Evolutionary conservation across 2,888 invertebrate species (phyloP).

Genomic region (Pseudanteris insignis): DNA sequence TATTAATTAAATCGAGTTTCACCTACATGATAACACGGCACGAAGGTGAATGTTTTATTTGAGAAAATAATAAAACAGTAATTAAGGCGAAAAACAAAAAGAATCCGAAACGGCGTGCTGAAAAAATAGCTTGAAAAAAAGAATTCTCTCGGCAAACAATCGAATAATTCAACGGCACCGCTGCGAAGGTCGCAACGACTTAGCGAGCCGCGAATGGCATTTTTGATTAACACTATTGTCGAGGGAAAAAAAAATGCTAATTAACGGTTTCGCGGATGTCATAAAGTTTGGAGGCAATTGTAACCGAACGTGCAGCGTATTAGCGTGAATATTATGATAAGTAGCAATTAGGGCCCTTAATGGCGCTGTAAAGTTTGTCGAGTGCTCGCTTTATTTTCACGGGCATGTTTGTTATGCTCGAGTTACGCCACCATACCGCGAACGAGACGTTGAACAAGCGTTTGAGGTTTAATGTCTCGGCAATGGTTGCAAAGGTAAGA

Average conservation of each 20-base stretch:
- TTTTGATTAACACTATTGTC: constrained; percentile 18
- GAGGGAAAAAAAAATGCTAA: constrained; percentile 18
- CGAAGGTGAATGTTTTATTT: constrained; percentile 2
- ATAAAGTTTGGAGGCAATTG: constrained; percentile 19
- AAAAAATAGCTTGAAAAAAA: no score
- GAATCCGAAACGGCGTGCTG: no score
- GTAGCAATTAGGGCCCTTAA: constrained; percentile 31
- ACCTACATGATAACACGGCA: no score
- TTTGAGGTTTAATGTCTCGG: constrained; percentile 25
- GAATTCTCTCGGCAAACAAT: no score
- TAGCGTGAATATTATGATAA: constrained; percentile 32
- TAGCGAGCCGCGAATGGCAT: constrained; percentile 14
- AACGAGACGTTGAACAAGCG: constrained; percentile 33
- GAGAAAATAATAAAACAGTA: constrained; percentile 9
- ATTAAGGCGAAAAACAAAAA: constrained; percentile 8
- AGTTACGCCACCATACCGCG: constrained; percentile 4
- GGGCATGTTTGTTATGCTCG: constrained; percentile 18
- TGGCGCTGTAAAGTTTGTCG: constrained; percentile 25
- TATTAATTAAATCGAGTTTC: no score
- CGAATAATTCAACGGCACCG: constrained; percentile 12
- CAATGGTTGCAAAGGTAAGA: constrained; percentile 24
- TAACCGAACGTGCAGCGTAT: constrained; percentile 18
- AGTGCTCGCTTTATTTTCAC: constrained; percentile 21
- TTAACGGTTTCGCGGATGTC: constrained; percentile 28
- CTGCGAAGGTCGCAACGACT: constrained; percentile 4